Percentiles rank a stretch among this genome's conserved stretches.
phyloP scores from a whole-genome alignment of 2,797 vertebrate genomes.

The Artibeus jamaicensis region DNA sequence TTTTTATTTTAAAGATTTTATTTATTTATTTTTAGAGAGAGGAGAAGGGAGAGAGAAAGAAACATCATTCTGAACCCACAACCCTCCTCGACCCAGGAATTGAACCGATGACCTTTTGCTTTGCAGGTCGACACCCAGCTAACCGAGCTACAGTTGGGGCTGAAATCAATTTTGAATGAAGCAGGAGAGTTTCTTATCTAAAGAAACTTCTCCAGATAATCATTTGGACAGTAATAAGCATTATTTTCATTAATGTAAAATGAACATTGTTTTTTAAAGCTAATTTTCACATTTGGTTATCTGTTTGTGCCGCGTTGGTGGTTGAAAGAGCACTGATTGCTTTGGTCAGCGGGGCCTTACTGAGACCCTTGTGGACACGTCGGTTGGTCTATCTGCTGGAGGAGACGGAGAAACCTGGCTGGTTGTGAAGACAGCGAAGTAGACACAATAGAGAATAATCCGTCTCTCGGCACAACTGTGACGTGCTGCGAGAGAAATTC shows the following conservation, averaged over 20 bases:
- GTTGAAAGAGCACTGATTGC: not conserved
- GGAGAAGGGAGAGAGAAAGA: too few species aligned
- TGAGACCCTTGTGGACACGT: not conserved
- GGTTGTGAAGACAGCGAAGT: not conserved
- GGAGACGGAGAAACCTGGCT: not conserved
- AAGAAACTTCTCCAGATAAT: not conserved
- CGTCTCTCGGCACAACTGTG: not conserved
- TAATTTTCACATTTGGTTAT: not conserved
- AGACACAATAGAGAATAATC: not conserved
- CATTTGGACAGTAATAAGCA: not conserved
- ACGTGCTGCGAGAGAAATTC: not conserved
- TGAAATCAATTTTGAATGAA: not conserved
- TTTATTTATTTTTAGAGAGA: too few species aligned
- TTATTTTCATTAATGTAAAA: not conserved
- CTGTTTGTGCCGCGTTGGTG: not conserved
- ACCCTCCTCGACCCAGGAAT: too few species aligned
- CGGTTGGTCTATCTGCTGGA: not conserved
- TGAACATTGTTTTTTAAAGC: not conserved
- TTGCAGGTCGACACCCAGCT: too few species aligned
- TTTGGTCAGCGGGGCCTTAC: not conserved
- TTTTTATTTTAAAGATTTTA: too few species aligned
- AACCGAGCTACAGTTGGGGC: too few species aligned
- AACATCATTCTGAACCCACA: too few species aligned
- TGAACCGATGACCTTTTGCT: too few species aligned
- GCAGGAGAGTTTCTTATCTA: not conserved